Evolutionary conservation across 2,797 vertebrate genomes (phyloP), one percentile per base, ranked within the genome.

Genomic region (Coendou prehensilis): DNA sequence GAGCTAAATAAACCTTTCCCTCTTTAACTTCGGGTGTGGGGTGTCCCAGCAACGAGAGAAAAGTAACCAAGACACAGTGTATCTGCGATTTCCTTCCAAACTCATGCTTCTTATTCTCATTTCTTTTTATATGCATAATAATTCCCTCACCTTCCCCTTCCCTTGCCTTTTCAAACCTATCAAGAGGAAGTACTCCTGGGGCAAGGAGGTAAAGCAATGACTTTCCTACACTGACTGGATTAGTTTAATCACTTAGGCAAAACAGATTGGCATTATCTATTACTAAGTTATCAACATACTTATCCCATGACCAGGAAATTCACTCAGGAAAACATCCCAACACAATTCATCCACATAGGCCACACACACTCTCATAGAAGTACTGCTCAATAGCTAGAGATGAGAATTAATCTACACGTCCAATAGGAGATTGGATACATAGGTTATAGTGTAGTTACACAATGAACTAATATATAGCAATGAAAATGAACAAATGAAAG

Each of bases 51-150:
- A 41, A 41, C 2, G 37, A 41, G 37, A 41, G 37, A 41, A 41
- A 41, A 41, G 37, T 41, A 41, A 41, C 37, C 37, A 41, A 41
- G 37, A 41, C 37, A 41, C 37, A 75, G 52, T 26, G 6, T 28
- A 41, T 67, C n/a, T 81, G 41, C 20, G 81, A n/a, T 69, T 50
- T 81, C 57, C 64, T 96, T 87, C 54, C 64, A 64, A 87, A 69
- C 20, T 56, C 33, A 89, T 0, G 52, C 57, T 18, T 86, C 64
- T 63, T 78, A 64, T 81, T 79, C 45, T 47, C 81, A 64, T 47
- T 89, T 45, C 45, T 96, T 81, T 84, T 79, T 9, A 5, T 26
- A 15, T 1, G 4, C 17, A 47, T 18, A 30, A 83, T 63, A 93
- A 26, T 67, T 47, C 9, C 54, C 64, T 79, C 45, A 1, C 78